These are phyloP conservation scores for Camelus bactrianus DNA, from an alignment of 2,113 vertebrate species.

Conservation along the genomic window DNA sequence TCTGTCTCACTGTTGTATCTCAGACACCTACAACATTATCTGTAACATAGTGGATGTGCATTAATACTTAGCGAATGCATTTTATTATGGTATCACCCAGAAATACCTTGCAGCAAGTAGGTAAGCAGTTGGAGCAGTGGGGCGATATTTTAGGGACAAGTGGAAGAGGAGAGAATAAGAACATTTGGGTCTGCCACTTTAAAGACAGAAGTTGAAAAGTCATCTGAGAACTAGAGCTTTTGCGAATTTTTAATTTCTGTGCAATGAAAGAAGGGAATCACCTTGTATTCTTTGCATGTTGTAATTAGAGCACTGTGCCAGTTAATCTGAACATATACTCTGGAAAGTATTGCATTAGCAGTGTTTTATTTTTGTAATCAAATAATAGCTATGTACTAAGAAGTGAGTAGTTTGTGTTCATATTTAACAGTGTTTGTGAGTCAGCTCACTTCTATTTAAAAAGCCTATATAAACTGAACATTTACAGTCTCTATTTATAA, in stretches of 20 bases:
- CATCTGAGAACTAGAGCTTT: neutral
- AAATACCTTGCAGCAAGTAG: neutral
- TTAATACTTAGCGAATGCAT: neutral
- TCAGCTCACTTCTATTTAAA: slow-evolving; percentile 52
- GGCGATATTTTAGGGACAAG: neutral
- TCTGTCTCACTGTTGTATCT: neutral
- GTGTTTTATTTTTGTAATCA: slow-evolving; percentile 67
- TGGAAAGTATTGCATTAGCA: slow-evolving; percentile 63
- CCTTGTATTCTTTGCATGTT: slow-evolving; percentile 15
- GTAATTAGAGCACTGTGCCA: slow-evolving; percentile 36
- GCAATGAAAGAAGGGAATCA: neutral
- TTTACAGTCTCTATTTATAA: slow-evolving; percentile 52
- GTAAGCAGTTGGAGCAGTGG: neutral
- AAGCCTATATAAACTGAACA: slow-evolving; percentile 50
- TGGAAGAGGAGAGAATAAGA: neutral
- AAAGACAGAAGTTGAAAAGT: slow-evolving; percentile 22
- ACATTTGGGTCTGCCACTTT: neutral
- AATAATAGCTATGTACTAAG: slow-evolving; percentile 61
- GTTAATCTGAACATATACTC: slow-evolving; percentile 32
- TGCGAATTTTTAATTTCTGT: slow-evolving; percentile 55
- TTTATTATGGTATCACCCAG: neutral
- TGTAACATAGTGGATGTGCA: neutral
- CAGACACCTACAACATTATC: neutral
- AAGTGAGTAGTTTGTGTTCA: slow-evolving; percentile 49
- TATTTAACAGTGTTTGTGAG: slow-evolving; percentile 63